Evolutionary conservation across 1,140 invertebrate genomes (phyloP).

Genomic region (Spodoptera frugiperda): DNA sequence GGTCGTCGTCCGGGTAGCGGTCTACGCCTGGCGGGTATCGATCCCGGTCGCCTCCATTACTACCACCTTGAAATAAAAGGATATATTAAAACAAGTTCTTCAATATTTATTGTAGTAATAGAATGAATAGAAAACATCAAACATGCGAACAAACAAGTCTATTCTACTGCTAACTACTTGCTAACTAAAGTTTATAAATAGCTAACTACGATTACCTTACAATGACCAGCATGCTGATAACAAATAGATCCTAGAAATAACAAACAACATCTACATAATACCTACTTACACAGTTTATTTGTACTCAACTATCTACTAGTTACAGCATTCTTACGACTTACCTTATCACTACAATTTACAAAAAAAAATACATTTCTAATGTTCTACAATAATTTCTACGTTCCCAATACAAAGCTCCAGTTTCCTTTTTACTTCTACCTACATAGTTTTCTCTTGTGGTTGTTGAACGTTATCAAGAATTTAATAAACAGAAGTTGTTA

Average conservation of each 20-base stretch:
- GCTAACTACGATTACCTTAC: slow-evolving; percentile 37
- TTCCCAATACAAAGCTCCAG: neutral
- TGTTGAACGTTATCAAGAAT: slow-evolving; percentile 38
- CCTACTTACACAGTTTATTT: slow-evolving; percentile 1
- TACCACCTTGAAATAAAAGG: slow-evolving; percentile 77
- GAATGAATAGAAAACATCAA: neutral
- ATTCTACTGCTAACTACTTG: slow-evolving; percentile 17
- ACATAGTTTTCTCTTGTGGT: slow-evolving; percentile 1
- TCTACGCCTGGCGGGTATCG: slow-evolving; percentile 85
- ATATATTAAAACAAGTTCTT: neutral
- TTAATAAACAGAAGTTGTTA: neutral
- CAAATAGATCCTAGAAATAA: neutral
- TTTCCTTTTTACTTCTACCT: slow-evolving; percentile 1
- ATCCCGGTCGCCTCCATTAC: slow-evolving; percentile 75
- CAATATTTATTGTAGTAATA: no score
- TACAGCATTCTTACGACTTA: neutral
- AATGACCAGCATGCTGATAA: slow-evolving; percentile 18
- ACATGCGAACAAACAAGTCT: slow-evolving; percentile 33
- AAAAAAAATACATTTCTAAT: neutral
- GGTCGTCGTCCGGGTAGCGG: slow-evolving; percentile 83
- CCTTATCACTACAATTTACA: neutral
- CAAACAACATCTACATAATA: slow-evolving; percentile 18
- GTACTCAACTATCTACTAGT: neutral
- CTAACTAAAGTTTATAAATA: neutral
- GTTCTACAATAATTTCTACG: slow-evolving; percentile 1